These are phyloP conservation scores for Dicentrarchus labrax DNA, from an alignment of 2,113 vertebrate species.

Conservation along the genomic window DNA sequence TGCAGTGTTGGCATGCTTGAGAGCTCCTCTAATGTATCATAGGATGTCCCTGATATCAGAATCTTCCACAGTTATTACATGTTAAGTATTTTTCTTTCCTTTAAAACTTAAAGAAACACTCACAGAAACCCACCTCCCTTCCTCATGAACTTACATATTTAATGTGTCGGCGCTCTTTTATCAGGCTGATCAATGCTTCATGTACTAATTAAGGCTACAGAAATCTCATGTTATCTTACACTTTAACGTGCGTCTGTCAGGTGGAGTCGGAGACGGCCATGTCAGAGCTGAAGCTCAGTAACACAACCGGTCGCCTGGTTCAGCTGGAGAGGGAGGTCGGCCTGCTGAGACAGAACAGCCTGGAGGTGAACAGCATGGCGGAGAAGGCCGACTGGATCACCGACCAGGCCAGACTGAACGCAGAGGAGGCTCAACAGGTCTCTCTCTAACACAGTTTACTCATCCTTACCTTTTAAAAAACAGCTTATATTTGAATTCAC, in stretches of 20 bases:
- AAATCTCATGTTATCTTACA: background rate
- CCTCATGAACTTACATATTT: no score
- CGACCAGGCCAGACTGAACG: constrained; percentile 75
- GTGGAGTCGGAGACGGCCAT: constrained; percentile 91
- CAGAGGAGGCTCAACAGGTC: constrained; percentile 89
- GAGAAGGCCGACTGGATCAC: constrained; percentile 80
- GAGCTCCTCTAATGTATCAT: no score
- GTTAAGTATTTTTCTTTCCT: no score
- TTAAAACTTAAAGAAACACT: no score
- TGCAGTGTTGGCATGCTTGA: no score
- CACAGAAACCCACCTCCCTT: no score
- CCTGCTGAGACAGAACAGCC: constrained; percentile 86
- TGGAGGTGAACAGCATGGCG: constrained; percentile 79
- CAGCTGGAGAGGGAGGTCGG: constrained; percentile 89
- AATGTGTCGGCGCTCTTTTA: no score
- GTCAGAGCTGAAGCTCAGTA: constrained; percentile 91
- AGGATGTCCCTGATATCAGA: no score
- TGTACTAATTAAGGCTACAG: background rate
- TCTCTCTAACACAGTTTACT: background rate
- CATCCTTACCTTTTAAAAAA: background rate
- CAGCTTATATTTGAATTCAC: no score
- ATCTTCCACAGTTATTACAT: no score
- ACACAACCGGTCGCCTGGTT: constrained; percentile 87
- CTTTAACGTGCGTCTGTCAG: constrained; percentile 72
- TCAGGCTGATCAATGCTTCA: no score